Evolutionary conservation across 1,140 invertebrate genomes (phyloP), one percentile per base, ranked within the genome.

Genomic region (Kradibia gibbosae): DNA sequence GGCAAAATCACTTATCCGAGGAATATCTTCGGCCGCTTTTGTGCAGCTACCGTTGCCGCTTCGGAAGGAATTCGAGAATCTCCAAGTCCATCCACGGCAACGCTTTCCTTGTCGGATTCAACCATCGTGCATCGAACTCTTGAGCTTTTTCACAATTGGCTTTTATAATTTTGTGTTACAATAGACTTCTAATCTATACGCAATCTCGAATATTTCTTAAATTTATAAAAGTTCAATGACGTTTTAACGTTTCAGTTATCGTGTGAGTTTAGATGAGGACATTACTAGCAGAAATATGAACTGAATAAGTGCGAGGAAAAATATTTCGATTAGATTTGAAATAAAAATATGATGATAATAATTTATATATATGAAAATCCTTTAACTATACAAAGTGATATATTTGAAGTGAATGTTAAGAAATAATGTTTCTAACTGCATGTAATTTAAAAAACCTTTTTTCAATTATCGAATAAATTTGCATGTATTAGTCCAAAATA

Each of bases 1-100:
- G 7, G 39, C 60, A 17, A 81, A 67, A 81, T 81, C 72, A 81
- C 79, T 75, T 67, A 67, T 75, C 57, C 72, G 57, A 11, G 60
- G 48, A 42, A 42, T 75, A 67, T 75, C 72, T 67, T 67, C 62
- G 22, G 31, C 15, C 22, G 42, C 25, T 45, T 45, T 45, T 50
- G 70, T 72, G 62, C 39, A 25, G 55, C 48, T 39, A 57, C 55
- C 17, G 1, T 25, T 31, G 55, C 36, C 28, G 55, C 8, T 39
- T 10, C 10, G 22, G 57, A 42, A 31, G 73, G 73, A 75, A 75
- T 75, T 75, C 73, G 34, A 57, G 48, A 36, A 67, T 67, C 20
- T 67, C 34, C 17, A 17, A 22, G 17, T 39, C 5, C 20, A 36
- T 36, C 31, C 60, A 20, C 13, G 31, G 17, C 17, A 22, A 22